phyloP scores from a whole-genome alignment of 2,888 invertebrate genomes.

The Lobophora halterata region DNA sequence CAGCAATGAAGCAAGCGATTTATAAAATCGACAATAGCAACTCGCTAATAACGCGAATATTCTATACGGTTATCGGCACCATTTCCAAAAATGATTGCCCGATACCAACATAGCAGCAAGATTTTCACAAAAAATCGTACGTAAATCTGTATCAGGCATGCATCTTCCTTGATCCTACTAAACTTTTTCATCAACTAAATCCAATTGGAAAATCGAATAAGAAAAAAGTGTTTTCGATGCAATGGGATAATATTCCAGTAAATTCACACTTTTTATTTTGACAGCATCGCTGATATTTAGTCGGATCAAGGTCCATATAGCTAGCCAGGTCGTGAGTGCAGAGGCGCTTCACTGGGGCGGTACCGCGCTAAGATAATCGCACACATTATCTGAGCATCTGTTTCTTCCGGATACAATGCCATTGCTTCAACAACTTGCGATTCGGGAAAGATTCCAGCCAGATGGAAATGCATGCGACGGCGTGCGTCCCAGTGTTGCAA shows the following conservation, averaged over 20 bases:
- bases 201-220: too few species aligned
- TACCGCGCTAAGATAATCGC: conserved; percentile 90
- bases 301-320: background rate
- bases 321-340: conserved; percentile 38
- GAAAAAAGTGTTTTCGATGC: conserved; percentile 3
- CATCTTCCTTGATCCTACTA: conserved; percentile 5
- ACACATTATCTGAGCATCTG: conserved; percentile 94
- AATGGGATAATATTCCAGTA: too few species aligned
- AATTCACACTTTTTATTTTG: too few species aligned
- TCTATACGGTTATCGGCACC: conserved; percentile 14
- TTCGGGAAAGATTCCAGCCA: conserved; percentile 95
- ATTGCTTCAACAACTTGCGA: conserved; percentile 94
- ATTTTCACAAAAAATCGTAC: conserved; percentile 60
- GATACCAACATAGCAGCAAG: conserved; percentile 44
- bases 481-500: conserved; percentile 84
- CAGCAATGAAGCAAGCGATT: conserved; percentile 24
- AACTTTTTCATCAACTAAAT: too few species aligned
- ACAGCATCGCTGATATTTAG: too few species aligned
- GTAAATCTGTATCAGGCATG: conserved; percentile 45
- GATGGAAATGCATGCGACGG: conserved; percentile 90
- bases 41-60: conserved; percentile 18
- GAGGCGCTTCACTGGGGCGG: conserved; percentile 58
- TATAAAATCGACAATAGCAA: conserved; percentile 27
- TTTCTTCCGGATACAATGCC: conserved; percentile 93
- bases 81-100: conserved; percentile 12